These are phyloP conservation scores for Muschampia plurimacula DNA, from an alignment of 2,888 invertebrate genomes.

Conservation along the genomic window DNA sequence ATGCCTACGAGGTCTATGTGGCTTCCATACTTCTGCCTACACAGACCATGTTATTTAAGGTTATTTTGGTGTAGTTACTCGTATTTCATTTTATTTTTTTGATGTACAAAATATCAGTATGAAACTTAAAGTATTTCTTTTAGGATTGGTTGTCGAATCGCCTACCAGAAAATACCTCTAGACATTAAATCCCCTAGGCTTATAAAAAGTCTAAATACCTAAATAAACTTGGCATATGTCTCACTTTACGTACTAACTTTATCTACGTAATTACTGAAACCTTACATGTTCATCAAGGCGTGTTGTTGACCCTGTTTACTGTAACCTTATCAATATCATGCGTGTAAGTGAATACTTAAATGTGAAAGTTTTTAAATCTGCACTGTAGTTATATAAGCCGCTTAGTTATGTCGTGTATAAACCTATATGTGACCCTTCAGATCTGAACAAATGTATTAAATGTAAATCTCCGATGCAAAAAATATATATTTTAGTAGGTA, in stretches of 20 bases:
- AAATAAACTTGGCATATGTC: not conserved
- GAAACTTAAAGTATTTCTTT: no score
- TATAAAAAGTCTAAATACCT: not conserved
- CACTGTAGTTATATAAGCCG: not conserved
- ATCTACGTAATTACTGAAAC: constrained; percentile 30
- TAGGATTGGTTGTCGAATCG: no score
- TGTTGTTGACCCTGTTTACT: constrained; percentile 26
- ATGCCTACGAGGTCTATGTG: no score
- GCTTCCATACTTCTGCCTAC: no score
- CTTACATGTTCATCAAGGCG: constrained; percentile 11
- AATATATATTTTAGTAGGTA: no score
- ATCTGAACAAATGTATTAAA: not conserved
- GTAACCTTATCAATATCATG: constrained; percentile 21
- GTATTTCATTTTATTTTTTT: no score
- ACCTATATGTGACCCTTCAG: not conserved
- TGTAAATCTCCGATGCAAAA: no score
- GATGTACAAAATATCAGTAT: no score
- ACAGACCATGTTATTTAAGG: no score
- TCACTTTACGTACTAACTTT: constrained; percentile 6
- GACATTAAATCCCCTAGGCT: not conserved
- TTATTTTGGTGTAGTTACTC: no score
- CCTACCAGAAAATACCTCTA: not conserved
- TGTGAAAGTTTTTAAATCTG: constrained; percentile 11
- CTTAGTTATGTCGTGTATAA: not conserved
- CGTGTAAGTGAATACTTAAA: constrained; percentile 18